These are phyloP conservation scores for Pseudotriccus pelzelni DNA, from an alignment of 2,797 vertebrate species.

Conservation along the genomic window DNA sequence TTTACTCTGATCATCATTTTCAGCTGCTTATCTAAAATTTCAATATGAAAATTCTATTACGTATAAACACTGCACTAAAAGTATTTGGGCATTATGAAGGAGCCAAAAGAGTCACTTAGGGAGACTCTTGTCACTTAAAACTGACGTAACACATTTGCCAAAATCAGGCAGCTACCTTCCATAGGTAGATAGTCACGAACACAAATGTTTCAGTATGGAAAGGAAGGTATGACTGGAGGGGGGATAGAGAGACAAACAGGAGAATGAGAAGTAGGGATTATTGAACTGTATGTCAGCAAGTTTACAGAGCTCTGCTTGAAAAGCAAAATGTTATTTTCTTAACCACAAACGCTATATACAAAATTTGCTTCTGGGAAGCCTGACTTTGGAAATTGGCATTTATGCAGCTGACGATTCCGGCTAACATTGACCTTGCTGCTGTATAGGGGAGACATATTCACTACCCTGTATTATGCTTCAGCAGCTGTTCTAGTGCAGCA, in stretches of 20 bases:
- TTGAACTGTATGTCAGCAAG: neutral
- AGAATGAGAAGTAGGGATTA: neutral
- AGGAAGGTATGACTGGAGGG: neutral
- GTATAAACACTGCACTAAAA: neutral
- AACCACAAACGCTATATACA: neutral
- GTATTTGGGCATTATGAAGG: neutral
- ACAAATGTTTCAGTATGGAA: neutral
- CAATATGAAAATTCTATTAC: neutral
- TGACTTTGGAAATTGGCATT: neutral
- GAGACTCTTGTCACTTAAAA: neutral
- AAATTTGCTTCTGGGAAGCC: neutral
- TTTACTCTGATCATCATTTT: neutral
- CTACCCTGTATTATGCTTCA: neutral
- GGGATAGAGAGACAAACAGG: neutral
- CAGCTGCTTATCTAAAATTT: neutral
- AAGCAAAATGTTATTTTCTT: conserved; percentile 9
- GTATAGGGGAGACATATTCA: neutral
- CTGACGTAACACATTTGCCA: neutral
- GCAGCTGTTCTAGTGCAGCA: conserved; percentile 1
- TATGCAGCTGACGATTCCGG: neutral
- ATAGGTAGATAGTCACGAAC: neutral
- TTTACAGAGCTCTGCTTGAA: neutral
- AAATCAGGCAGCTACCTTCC: neutral
- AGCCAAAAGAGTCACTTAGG: neutral
- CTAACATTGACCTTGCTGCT: conserved; percentile 41